Base-by-base conservation (phyloP, 2,888 invertebrate genomes). In the Falcaria lacertinaria region DNA sequence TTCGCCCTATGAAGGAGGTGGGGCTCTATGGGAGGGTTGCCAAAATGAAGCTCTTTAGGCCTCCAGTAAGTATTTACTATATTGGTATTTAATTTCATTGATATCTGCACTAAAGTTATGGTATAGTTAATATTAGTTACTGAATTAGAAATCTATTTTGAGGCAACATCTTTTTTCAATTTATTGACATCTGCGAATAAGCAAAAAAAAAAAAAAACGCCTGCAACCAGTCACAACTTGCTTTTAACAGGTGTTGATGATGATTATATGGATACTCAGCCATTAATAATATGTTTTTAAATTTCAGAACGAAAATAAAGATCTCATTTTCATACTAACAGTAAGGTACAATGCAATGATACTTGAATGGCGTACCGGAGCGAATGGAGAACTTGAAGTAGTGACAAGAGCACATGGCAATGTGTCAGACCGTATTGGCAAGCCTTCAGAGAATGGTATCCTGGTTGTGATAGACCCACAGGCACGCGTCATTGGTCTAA, bases 301-400 rank as follows among this genome's bases (percentile, higher is more conserved):
- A 54, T 89, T 90, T 42, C 80, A 97, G 97, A 93, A 96, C 71
- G 97, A 97, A 74, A 93, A 94, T 48, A 97, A 98, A 80, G 98
- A 99, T 80, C 88, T 97, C 44, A 90, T 99, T 35, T 98, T 99
- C 77, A 93, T 99, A 33, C 91, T 99, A 42, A 99, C 99, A 4
- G 93, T 94, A 36, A 93, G 98, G 36, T 97, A 98, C 76, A 97
- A 98, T 90, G 98, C 98, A 1, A 98, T 99, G 96, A 98, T 99
- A 68, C 84, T 99, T 52, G 98, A 98, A 83, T 98, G 97, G 84
- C 91, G 91, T 40, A 92, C 92, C 36, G 89, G 90, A 2, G 69
- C 86, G 11, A 93, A 93, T 52, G 95, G 94, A 3, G 97, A 97
- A 47, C 91, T 98, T 43, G 97, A 98, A 72, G 97, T 99, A 16